Percentiles rank a stretch among this genome's conserved stretches.
These are phyloP conservation scores for Rhizomys pruinosus DNA, from an alignment of 2,113 vertebrate species.

Conservation along the genomic window DNA sequence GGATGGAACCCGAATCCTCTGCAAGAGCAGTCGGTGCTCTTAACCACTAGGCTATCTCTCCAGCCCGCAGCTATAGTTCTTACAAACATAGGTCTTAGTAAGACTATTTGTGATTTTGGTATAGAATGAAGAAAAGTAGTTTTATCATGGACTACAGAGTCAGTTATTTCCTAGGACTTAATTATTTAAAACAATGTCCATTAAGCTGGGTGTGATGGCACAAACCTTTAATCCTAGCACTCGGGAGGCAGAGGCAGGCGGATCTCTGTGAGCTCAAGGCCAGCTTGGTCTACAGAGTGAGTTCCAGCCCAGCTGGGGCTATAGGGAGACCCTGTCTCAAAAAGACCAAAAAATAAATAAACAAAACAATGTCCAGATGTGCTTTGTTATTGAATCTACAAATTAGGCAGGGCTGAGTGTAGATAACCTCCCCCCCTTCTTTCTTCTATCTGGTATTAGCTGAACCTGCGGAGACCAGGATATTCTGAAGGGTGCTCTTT, in stretches of 20 bases:
- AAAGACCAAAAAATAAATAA: too few relatives aligned
- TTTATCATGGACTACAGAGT: background rate
- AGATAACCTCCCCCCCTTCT: background rate
- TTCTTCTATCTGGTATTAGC: background rate
- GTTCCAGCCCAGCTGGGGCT: too few relatives aligned
- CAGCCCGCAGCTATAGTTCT: too few relatives aligned
- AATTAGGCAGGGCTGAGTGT: background rate
- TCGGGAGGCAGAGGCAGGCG: too few relatives aligned
- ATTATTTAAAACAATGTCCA: background rate
- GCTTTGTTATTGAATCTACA: background rate
- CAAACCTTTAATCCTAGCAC: too few relatives aligned
- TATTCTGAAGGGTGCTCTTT: background rate
- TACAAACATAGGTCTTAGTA: background rate
- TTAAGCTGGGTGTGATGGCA: too few relatives aligned
- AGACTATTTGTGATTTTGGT: conserved; percentile 20
- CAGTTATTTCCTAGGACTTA: background rate
- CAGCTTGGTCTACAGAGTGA: too few relatives aligned
- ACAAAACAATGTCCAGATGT: background rate
- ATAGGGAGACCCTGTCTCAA: too few relatives aligned
- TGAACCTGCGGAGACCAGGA: background rate
- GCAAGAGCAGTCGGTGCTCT: too few relatives aligned
- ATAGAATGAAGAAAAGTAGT: background rate
- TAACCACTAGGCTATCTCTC: too few relatives aligned
- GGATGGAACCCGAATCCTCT: too few relatives aligned
- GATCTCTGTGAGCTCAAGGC: too few relatives aligned